Base-by-base conservation (phyloP, 2,113 vertebrate genomes). In the Axis porcinus region DNA sequence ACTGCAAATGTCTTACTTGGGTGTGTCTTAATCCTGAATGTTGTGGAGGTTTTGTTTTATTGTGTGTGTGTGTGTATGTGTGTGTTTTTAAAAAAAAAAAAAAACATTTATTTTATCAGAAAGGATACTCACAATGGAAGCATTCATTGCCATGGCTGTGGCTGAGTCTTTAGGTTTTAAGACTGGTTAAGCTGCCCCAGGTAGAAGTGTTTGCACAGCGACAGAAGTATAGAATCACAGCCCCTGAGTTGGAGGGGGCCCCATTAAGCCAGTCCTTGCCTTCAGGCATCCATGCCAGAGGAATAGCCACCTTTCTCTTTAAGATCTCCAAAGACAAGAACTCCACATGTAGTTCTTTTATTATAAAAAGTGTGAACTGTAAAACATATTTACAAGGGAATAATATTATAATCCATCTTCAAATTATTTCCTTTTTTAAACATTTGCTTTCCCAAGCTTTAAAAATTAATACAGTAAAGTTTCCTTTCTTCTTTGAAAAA, bases 121-220 rank as follows among this genome's bases (percentile, higher is more conserved):
- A 97, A 97, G 90, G 94, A 97, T 95, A 94, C 93, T 94, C 93
- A 98, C 98, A 98, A 98, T 97, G 95, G 82, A 97, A 97, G 96
- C 96, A 97, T 97, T 98, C 98, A 97, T 91, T 86, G 85, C 85
- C 96, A 74, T 84, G 15, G 36, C 94, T 64, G 70, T 70, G 93
- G 94, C 96, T 52, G 86, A 96, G 85, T 79, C 95, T 98, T 98
- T 96, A 95, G 81, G 87, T 95, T 98, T 98, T 97, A 97, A 97
- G 97, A 94, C 97, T 92, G 90, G 96, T 96, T 97, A 97, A 97
- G 95, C 98, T 97, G 87, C 92, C 92, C 76, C 98, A 97, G 94
- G 97, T 98, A 97, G 95, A 92, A 97, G 95, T 97, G 95, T 97
- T 97, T 97, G 96, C 96, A 97, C 82, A 97, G 94, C 92, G 87